Evolutionary conservation across 2,888 invertebrate genomes (phyloP).

Genomic region (Agrotis segetum): DNA sequence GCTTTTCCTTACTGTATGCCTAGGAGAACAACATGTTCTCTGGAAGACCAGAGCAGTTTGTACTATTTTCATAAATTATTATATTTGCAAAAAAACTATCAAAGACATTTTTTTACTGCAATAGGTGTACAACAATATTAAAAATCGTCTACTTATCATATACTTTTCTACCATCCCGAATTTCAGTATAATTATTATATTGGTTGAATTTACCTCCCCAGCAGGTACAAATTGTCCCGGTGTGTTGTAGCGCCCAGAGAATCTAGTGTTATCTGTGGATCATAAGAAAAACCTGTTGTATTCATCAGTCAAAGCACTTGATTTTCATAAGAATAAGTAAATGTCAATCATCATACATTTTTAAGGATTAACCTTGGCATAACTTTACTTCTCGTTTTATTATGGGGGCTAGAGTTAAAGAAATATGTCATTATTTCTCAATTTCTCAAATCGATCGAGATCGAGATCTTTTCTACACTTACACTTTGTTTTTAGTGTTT

Average conservation of each 20-base stretch:
- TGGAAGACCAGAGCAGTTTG: background rate
- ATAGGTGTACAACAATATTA: conserved; percentile 20
- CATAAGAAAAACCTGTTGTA: background rate
- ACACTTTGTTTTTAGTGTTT: too few species aligned
- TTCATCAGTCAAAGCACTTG: background rate
- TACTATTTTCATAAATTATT: background rate
- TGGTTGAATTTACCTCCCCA: conserved; percentile 72
- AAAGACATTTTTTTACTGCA: conserved; percentile 5
- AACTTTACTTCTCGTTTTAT: too few species aligned
- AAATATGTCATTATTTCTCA: too few species aligned
- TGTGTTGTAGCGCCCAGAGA: conserved; percentile 77
- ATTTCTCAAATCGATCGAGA: too few species aligned
- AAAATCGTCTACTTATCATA: conserved; percentile 24
- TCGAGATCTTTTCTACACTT: too few species aligned
- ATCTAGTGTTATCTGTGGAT: conserved; percentile 78
- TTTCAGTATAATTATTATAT: conserved; percentile 14
- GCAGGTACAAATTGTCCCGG: conserved; percentile 78
- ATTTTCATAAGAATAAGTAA: background rate
- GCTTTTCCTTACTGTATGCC: background rate
- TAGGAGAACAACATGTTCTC: background rate
- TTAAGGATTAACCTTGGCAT: too few species aligned
- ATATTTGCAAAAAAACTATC: background rate
- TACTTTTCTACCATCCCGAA: conserved; percentile 23
- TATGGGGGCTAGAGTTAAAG: too few species aligned
- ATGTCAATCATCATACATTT: background rate